phyloP scores from a whole-genome alignment of 2,797 vertebrate genomes.

The Dendrocincla fuliginosa region DNA sequence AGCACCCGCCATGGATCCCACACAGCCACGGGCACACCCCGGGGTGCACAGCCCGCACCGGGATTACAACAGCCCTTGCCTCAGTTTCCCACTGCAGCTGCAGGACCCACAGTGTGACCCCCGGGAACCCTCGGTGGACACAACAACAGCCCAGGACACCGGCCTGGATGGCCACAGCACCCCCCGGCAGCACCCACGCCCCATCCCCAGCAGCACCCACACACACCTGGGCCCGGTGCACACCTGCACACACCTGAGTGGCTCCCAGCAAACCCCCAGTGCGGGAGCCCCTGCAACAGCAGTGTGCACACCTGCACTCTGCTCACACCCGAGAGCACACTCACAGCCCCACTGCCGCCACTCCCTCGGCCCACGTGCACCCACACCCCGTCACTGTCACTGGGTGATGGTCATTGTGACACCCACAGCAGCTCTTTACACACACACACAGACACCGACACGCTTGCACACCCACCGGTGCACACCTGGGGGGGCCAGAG shows the following conservation, averaged over 20 bases:
- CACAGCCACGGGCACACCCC: rapidly evolving
- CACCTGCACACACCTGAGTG: neutral
- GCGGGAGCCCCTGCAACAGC: neutral
- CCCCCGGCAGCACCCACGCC: neutral
- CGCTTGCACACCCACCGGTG: neutral
- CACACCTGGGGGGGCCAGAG: neutral
- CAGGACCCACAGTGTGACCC: neutral
- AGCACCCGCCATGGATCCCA: neutral
- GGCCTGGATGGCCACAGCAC: rapidly evolving
- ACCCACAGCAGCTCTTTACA: neutral
- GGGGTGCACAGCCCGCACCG: rapidly evolving
- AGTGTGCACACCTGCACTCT: neutral
- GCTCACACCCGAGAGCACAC: neutral
- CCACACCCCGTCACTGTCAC: neutral
- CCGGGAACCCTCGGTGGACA: rapidly evolving
- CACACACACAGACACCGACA: neutral
- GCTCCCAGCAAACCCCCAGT: neutral
- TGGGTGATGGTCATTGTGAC: neutral
- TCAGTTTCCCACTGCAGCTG: neutral
- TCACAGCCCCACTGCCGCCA: neutral
- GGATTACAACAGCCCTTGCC: neutral
- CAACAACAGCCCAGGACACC: rapidly evolving
- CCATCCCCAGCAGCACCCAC: rapidly evolving
- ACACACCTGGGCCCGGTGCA: rapidly evolving
- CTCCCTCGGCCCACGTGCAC: neutral